These are phyloP conservation scores for Corythucha ciliata DNA, from an alignment of 2,888 invertebrate genomes.

Conservation along the genomic window DNA sequence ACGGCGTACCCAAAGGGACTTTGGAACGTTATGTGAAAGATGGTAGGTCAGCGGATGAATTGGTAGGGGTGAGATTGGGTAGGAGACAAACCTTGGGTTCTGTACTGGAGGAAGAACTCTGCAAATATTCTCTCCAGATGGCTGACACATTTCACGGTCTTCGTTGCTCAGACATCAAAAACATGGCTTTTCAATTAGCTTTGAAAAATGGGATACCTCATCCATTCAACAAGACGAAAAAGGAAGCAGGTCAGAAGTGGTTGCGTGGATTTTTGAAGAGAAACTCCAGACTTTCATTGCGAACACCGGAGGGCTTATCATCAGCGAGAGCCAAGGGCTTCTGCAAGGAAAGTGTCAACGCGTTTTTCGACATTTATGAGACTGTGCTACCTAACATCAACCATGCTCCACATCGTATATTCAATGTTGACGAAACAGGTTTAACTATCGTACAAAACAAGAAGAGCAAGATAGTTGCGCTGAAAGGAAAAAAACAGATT, in stretches of 20 bases:
- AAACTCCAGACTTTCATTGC: slow-evolving; percentile 23
- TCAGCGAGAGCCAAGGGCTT: slow-evolving; percentile 27
- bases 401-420: slow-evolving; percentile 28
- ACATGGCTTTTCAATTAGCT: not conserved
- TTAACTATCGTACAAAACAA: slow-evolving; percentile 38
- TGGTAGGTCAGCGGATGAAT: not conserved
- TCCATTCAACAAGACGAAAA: slow-evolving; percentile 11
- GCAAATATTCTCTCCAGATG: not conserved
- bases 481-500: slow-evolving; percentile 39
- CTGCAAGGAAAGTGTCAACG: slow-evolving; percentile 8
- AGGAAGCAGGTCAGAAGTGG: slow-evolving; percentile 22
- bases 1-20: slow-evolving; percentile 14
- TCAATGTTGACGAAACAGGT: slow-evolving; percentile 40
- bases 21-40: not conserved
- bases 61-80: not conserved
- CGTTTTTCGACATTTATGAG: slow-evolving; percentile 22
- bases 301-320: slow-evolving; percentile 23
- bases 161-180: not conserved
- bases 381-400: slow-evolving; percentile 3
- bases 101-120: slow-evolving; percentile 1
- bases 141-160: not conserved
- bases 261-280: slow-evolving; percentile 20
- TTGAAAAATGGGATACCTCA: slow-evolving; percentile 11
- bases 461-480: slow-evolving; percentile 36
- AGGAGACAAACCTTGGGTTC: not conserved